These are phyloP conservation scores for Xiphydria camelus DNA, from an alignment of 2,888 invertebrate genomes.

Conservation along the genomic window DNA sequence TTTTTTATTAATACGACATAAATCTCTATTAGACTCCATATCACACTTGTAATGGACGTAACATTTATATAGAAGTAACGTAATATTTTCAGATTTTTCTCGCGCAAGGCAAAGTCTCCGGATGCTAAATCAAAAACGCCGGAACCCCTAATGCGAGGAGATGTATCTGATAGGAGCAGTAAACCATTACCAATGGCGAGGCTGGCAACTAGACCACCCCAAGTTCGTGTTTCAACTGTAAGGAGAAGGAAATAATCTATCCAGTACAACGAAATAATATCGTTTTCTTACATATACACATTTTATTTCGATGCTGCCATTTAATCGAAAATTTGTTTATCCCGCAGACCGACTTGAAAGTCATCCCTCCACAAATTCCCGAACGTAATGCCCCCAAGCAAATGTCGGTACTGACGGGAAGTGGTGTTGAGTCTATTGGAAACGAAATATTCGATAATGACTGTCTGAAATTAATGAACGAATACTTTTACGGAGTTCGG, in stretches of 20 bases:
- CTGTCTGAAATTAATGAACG: conserved; percentile 90
- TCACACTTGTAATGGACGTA: too few relatives aligned
- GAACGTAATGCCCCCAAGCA: conserved; percentile 68
- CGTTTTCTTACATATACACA: neutral
- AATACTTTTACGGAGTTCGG: conserved; percentile 90
- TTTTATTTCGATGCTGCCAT: neutral
- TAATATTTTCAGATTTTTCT: conserved; percentile 72
- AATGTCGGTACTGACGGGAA: conserved; percentile 72
- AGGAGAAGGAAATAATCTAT: conserved; percentile 18
- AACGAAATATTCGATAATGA: conserved; percentile 87
- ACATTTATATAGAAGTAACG: too few relatives aligned
- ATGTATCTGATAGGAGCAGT: conserved; percentile 44
- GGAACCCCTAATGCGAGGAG: conserved; percentile 63
- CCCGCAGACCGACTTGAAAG: conserved; percentile 65
- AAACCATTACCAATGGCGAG: conserved; percentile 34
- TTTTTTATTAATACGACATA: too few relatives aligned
- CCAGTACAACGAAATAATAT: neutral
- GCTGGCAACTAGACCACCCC: conserved; percentile 43
- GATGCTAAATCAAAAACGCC: conserved; percentile 70
- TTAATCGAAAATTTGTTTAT: too few relatives aligned
- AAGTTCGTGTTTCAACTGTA: conserved; percentile 55
- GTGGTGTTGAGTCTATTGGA: conserved; percentile 78
- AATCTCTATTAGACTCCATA: too few relatives aligned
- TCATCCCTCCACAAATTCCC: conserved; percentile 68
- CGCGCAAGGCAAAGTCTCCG: conserved; percentile 70